phyloP scores from a whole-genome alignment of 2,113 vertebrate species.

The Podiceps cristatus region DNA sequence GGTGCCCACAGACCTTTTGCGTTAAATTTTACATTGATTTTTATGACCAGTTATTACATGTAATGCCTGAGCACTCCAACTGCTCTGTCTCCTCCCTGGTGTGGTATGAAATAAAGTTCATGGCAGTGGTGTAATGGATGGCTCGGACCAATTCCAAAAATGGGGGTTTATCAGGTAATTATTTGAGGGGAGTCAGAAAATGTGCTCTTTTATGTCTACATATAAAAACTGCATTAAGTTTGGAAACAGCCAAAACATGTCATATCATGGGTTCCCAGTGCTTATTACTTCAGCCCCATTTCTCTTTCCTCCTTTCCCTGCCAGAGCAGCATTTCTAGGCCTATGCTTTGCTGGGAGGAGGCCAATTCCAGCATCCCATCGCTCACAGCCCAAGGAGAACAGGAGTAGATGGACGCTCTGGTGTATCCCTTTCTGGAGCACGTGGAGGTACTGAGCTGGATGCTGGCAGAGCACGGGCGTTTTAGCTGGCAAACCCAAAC shows the following conservation, averaged over 20 bases:
- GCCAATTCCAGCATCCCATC: not conserved
- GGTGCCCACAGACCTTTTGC: conserved; percentile 67
- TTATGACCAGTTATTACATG: conserved; percentile 61
- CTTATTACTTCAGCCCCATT: not conserved
- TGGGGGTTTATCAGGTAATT: conserved; percentile 55
- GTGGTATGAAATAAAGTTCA: conserved; percentile 76
- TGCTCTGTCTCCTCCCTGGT: conserved; percentile 63
- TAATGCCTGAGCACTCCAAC: conserved; percentile 49
- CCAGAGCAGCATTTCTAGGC: not conserved
- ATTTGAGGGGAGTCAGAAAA: conserved; percentile 42
- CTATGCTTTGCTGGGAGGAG: not conserved
- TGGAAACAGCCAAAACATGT: conserved; percentile 40
- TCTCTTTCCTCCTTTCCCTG: not conserved
- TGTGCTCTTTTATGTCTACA: conserved; percentile 37
- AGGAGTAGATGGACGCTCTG: not conserved
- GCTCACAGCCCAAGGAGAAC: not conserved
- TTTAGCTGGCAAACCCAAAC: not conserved
- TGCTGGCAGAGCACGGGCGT: not conserved
- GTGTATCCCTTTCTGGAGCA: not conserved
- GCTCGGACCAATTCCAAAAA: conserved; percentile 58
- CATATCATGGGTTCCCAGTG: conserved; percentile 6
- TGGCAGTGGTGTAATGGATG: conserved; percentile 52
- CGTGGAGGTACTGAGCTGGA: not conserved
- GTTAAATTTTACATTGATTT: conserved; percentile 74
- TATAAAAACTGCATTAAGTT: conserved; percentile 70